Evolutionary conservation across 2,888 invertebrate genomes (phyloP).

Genomic region (Lasioglossum calceatum): DNA sequence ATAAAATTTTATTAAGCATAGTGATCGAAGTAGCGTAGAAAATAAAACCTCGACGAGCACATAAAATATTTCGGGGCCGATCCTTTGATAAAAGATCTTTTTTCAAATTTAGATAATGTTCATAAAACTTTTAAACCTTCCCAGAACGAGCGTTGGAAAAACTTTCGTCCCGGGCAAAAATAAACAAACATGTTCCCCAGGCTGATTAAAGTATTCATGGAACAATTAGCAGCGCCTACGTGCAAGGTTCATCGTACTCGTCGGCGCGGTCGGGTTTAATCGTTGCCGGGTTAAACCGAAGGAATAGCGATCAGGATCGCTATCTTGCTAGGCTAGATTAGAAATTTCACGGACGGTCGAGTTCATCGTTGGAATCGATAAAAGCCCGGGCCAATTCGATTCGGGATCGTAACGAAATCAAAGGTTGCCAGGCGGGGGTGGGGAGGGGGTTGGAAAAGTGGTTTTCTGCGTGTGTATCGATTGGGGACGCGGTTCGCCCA

Average conservation of each 20-base stretch:
- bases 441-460: slow-evolving; percentile 52
- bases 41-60: background rate
- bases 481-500: slow-evolving; percentile 83
- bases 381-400: slow-evolving; percentile 47
- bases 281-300: background rate
- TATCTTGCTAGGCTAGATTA: background rate
- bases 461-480: slow-evolving; percentile 79
- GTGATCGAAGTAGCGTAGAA: background rate
- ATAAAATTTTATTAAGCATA: background rate
- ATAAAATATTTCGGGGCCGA: background rate
- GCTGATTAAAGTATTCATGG: slow-evolving; percentile 10
- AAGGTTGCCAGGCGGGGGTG: slow-evolving; percentile 23
- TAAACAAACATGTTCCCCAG: background rate
- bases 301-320: background rate
- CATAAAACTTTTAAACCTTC: background rate
- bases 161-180: background rate
- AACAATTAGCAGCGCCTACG: slow-evolving; percentile 15
- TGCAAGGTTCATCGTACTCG: slow-evolving; percentile 11
- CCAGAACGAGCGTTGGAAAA: background rate
- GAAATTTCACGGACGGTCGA: slow-evolving; percentile 28
- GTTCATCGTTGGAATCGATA: slow-evolving; percentile 40
- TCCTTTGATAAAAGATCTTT: background rate
- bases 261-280: slow-evolving; percentile 9
- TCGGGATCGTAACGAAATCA: slow-evolving; percentile 59
- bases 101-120: background rate